Conservation (phyloP, 1,140 invertebrate species). For the Halictus rubicundus region DNA sequence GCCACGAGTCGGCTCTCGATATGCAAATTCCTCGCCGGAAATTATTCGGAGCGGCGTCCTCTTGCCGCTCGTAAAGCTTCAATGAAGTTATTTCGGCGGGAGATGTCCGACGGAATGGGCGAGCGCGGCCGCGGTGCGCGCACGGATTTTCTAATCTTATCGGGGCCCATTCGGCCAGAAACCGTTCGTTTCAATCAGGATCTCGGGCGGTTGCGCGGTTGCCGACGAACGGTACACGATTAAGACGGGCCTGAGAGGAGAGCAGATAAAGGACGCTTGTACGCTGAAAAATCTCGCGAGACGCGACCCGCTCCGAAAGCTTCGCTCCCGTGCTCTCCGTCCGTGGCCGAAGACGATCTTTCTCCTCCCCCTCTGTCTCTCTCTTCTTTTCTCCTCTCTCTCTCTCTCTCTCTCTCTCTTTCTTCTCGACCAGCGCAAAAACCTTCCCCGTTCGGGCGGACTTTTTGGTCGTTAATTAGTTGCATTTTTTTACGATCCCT, state of each 20-base stretch:
- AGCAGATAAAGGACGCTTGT: not conserved
- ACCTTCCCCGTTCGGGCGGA: conserved; percentile 34
- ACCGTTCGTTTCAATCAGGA: not conserved
- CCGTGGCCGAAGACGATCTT: conserved; percentile 1
- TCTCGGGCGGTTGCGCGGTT: not conserved
- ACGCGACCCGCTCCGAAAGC: not conserved
- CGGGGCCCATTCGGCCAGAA: not conserved
- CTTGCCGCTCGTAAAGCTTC: not conserved
- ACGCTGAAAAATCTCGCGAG: not conserved
- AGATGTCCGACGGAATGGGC: not conserved
- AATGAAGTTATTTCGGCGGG: not conserved
- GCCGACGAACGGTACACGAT: not conserved
- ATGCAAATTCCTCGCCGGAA: not conserved
- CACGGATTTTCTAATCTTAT: conserved; percentile 2
- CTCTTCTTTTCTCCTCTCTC: not conserved
- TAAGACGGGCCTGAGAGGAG: not conserved
- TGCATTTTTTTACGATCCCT: conserved; percentile 64
- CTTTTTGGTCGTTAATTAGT: conserved; percentile 67
- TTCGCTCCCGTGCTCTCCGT: not conserved
- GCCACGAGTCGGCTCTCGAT: not conserved
- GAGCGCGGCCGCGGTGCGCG: not conserved
- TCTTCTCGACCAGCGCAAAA: conserved; percentile 35
- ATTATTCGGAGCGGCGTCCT: not conserved
- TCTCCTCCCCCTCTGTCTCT: conserved; percentile 1
- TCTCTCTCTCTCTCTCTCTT: conserved; percentile 9